phyloP scores from a whole-genome alignment of 2,113 vertebrate species.

The Pholis gunnellus region DNA sequence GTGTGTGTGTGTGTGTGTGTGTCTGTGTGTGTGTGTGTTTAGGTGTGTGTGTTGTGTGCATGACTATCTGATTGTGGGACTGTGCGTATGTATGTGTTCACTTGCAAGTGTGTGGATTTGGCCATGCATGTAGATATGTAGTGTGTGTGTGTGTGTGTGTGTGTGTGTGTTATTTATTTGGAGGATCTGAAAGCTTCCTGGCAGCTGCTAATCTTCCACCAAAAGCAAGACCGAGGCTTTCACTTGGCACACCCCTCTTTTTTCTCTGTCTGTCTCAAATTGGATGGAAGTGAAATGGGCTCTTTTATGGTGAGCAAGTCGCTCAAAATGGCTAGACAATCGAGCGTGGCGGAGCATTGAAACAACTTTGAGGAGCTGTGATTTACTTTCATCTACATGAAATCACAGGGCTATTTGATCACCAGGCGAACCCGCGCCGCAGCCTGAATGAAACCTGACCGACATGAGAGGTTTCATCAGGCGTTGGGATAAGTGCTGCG shows the following conservation, averaged over 20 bases:
- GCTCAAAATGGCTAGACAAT: slow-evolving; percentile 65
- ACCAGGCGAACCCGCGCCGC: slow-evolving; percentile 23
- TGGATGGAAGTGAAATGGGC: slow-evolving; percentile 66
- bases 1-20: slow-evolving; percentile 13
- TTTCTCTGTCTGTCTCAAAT: slow-evolving; percentile 64
- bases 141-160: slow-evolving; percentile 3
- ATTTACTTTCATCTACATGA: slow-evolving; percentile 76
- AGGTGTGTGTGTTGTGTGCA: background rate
- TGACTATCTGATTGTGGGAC: slow-evolving; percentile 33
- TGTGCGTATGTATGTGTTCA: slow-evolving; percentile 7
- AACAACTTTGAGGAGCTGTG: slow-evolving; percentile 64
- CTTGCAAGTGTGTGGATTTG: slow-evolving; percentile 22
- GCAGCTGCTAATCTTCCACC: slow-evolving; percentile 71
- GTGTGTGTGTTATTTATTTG: slow-evolving; percentile 23
- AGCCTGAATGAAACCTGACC: slow-evolving; percentile 51
- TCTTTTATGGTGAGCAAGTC: slow-evolving; percentile 56
- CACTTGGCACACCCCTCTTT: slow-evolving; percentile 59
- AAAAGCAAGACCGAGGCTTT: slow-evolving; percentile 58
- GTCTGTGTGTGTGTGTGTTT: background rate
- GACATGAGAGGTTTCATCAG: slow-evolving; percentile 61
- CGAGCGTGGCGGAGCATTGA: slow-evolving; percentile 61
- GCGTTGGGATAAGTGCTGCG: slow-evolving; percentile 40
- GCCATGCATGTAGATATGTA: slow-evolving; percentile 27
- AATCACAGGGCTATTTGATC: slow-evolving; percentile 71
- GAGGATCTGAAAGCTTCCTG: slow-evolving; percentile 56